Evolutionary conservation across 2,113 vertebrate species (phyloP).

Genomic region (Platysternon megacephalum): DNA sequence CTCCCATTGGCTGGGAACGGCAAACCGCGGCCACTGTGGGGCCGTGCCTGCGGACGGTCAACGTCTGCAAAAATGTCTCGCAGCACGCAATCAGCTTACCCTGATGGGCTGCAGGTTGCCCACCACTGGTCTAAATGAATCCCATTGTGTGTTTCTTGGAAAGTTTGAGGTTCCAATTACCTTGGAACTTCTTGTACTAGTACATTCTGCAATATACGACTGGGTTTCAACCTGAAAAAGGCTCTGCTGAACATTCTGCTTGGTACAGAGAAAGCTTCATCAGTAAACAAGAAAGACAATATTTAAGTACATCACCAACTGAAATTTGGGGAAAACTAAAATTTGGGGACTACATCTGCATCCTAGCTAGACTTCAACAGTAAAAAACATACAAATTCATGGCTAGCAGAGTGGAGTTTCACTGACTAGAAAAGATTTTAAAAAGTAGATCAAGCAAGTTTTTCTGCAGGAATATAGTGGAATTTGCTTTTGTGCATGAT

Average conservation of each 20-base stretch:
- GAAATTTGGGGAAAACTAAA: conserved; percentile 26
- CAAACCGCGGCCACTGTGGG: no score
- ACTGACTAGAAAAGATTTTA: neutral
- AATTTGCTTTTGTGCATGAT: conserved; percentile 21
- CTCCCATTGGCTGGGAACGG: no score
- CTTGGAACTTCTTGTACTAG: neutral
- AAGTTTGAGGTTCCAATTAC: neutral
- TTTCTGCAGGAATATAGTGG: conserved; percentile 40
- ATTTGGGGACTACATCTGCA: neutral
- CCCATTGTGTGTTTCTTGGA: neutral
- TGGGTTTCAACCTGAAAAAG: conserved; percentile 16
- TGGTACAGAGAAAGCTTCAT: conserved; percentile 18
- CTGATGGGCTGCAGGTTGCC: no score
- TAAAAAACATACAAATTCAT: neutral
- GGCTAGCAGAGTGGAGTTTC: neutral
- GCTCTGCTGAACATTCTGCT: neutral
- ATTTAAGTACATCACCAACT: neutral
- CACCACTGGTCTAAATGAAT: neutral
- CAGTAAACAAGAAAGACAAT: conserved; percentile 18
- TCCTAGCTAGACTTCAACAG: neutral
- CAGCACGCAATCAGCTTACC: no score
- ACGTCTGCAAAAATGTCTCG: no score
- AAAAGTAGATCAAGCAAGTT: neutral
- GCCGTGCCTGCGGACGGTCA: no score
- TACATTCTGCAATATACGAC: neutral